Conservation (phyloP, 2,888 invertebrate species). For the Mechanitis mazaeus region DNA sequence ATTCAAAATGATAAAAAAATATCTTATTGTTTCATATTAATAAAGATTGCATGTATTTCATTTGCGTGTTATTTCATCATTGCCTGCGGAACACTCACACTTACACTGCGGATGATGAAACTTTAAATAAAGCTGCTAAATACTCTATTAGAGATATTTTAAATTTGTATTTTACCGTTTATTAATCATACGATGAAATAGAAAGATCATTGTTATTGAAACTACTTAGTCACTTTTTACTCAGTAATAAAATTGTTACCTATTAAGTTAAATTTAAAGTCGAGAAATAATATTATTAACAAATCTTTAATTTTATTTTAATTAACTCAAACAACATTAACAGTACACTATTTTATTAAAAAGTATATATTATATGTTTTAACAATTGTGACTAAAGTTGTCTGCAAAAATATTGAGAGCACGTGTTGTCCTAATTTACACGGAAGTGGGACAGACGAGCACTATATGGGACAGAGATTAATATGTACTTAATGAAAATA, state of each 20-base stretch:
- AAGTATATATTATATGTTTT: not conserved
- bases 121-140: not conserved
- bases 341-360: not conserved
- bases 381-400: not conserved
- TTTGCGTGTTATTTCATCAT: not conserved
- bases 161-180: not conserved
- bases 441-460: slow-evolving; percentile 28
- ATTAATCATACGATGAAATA: no score
- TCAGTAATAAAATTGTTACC: no score
- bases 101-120: not conserved
- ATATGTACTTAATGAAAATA: no score
- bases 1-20: no score
- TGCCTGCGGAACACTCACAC: not conserved
- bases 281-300: no score
- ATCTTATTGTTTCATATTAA: no score
- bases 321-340: not conserved
- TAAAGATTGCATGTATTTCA: no score
- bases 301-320: no score
- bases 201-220: no score
- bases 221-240: no score
- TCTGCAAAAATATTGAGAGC: slow-evolving; percentile 15
- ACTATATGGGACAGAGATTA: not conserved
- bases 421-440: slow-evolving; percentile 27
- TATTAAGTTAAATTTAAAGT: no score
- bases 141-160: not conserved